A percentile compares a stretch with the other conserved stretches of the same genome.
Evolutionary conservation across 2,797 vertebrate genomes (phyloP).

Genomic region (Nannoperca australis): DNA sequence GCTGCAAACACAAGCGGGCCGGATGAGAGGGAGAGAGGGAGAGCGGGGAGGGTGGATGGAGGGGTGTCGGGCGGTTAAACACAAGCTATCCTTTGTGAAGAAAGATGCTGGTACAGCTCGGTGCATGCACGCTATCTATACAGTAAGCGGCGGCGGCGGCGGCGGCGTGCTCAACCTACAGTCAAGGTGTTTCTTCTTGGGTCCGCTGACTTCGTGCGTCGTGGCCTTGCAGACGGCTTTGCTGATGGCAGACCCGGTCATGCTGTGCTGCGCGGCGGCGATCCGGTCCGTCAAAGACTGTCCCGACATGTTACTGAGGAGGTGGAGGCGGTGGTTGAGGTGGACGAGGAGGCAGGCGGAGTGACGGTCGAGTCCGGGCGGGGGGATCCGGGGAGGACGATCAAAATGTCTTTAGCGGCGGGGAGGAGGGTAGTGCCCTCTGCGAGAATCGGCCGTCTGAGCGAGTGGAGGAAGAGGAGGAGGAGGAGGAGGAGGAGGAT

Average conservation of each 20-base stretch:
- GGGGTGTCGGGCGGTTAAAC: slow-evolving; percentile 19
- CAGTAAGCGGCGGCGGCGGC: slow-evolving; percentile 65
- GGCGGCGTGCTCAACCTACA: slow-evolving; percentile 90
- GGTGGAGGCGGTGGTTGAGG: slow-evolving; percentile 23
- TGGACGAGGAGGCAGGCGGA: slow-evolving; percentile 50
- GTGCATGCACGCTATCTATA: slow-evolving; percentile 50
- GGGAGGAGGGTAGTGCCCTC: slow-evolving; percentile 78
- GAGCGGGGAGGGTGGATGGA: no score
- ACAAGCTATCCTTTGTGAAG: slow-evolving; percentile 73
- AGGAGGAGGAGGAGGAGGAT: slow-evolving; percentile 52
- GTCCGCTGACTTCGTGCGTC: slow-evolving; percentile 90
- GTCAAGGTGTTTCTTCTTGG: slow-evolving; percentile 91
- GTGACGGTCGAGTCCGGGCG: slow-evolving; percentile 64
- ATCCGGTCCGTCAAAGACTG: slow-evolving; percentile 93
- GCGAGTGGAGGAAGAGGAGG: slow-evolving; percentile 46
- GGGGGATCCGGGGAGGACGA: slow-evolving; percentile 74
- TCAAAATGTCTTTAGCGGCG: slow-evolving; percentile 81
- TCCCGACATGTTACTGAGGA: slow-evolving; percentile 88
- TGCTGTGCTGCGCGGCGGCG: slow-evolving; percentile 92
- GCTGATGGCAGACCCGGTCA: slow-evolving; percentile 90
- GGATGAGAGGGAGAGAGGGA: slow-evolving; percentile 19
- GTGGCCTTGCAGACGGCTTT: slow-evolving; percentile 92
- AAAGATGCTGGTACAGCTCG: slow-evolving; percentile 26
- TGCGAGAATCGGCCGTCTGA: slow-evolving; percentile 70
- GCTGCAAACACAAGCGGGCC: slow-evolving; percentile 57